Conservation (phyloP, 2,797 vertebrate genomes). For the Margarornis squamiger region DNA sequence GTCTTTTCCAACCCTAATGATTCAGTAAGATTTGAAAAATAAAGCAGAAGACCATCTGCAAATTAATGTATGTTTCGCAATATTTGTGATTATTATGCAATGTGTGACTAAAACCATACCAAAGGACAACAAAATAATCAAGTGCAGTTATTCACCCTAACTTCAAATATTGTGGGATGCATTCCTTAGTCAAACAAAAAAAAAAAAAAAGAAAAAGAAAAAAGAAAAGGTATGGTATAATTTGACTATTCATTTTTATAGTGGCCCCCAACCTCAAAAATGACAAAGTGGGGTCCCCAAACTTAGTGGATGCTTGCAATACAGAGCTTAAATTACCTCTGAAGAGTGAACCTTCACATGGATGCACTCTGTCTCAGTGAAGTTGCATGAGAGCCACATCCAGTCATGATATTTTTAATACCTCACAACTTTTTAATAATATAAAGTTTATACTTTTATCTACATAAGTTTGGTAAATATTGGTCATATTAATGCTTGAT, state of each 20-base stretch:
- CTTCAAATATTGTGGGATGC: neutral
- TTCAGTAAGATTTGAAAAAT: neutral
- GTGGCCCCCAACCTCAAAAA: neutral
- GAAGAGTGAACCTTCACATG: fast-evolving
- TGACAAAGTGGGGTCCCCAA: neutral
- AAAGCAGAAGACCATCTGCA: neutral
- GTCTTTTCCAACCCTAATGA: neutral
- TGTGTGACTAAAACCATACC: fast-evolving
- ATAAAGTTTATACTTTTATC: slow-evolving; percentile 2
- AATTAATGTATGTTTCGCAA: neutral
- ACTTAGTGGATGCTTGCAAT: neutral
- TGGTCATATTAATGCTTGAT: slow-evolving; percentile 17
- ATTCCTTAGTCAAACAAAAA: neutral
- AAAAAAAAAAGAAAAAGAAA: neutral
- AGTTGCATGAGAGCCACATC: neutral
- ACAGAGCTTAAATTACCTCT: neutral
- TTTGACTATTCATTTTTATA: neutral
- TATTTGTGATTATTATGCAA: neutral
- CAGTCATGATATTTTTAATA: neutral
- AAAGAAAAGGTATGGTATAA: neutral
- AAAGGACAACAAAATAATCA: neutral
- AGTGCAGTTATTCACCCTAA: neutral
- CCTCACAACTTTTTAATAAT: neutral
- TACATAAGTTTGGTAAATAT: slow-evolving; percentile 19
- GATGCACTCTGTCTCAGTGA: neutral